A percentile compares a stretch with the other conserved stretches of the same genome.
Conservation (phyloP, 2,113 vertebrate genomes). For the Butorides virescens region DNA sequence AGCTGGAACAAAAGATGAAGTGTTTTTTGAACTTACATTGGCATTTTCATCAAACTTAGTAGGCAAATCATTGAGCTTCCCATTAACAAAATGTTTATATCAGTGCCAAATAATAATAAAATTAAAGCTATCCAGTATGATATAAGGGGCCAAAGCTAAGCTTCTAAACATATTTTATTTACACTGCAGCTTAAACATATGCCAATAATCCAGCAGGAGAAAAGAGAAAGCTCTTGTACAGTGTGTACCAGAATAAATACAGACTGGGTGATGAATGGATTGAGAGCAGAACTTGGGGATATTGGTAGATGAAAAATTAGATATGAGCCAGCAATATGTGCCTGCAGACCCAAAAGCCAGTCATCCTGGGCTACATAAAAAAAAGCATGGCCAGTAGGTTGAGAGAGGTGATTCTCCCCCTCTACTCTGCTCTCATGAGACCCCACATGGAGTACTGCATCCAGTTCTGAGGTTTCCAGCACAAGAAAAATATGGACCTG, state of each 20-base stretch:
- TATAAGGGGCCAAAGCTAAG: conserved; percentile 33
- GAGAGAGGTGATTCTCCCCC: not conserved
- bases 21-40: not conserved
- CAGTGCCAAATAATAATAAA: not conserved
- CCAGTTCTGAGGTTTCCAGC: not conserved
- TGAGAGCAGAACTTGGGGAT: not conserved
- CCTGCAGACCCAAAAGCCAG: not conserved
- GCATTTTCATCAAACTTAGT: not conserved
- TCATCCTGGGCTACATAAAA: not conserved
- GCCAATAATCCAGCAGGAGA: conserved; percentile 42
- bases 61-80: not conserved
- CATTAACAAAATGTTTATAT: not conserved
- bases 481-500: not conserved
- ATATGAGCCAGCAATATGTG: not conserved
- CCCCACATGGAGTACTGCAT: not conserved
- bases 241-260: not conserved
- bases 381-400: accelerated
- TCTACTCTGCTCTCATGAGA: not conserved
- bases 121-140: not conserved
- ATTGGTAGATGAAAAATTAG: not conserved
- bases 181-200: conserved; percentile 41
- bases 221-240: conserved; percentile 15
- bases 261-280: not conserved
- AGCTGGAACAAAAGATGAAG: not conserved
- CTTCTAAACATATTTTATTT: conserved; percentile 57